Conservation (phyloP, 2,113 vertebrate species). For the Aix galericulata region DNA sequence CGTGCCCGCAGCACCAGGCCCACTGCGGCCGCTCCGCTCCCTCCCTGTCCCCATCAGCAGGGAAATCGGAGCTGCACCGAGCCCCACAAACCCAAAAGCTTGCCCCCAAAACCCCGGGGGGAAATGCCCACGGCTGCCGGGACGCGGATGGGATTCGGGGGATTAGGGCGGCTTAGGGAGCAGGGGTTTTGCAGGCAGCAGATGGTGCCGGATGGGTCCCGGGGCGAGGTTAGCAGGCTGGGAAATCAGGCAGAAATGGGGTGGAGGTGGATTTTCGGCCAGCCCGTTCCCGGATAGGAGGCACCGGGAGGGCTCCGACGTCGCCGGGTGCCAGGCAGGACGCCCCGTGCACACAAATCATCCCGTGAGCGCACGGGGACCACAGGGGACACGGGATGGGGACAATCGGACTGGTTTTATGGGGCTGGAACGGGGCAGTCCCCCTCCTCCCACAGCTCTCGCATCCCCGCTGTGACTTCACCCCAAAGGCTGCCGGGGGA, state of each 20-base stretch:
- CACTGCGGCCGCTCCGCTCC: neutral
- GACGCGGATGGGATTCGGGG: slow-evolving; percentile 50
- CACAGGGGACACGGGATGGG: accelerated
- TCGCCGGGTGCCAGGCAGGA: neutral
- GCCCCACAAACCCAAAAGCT: neutral
- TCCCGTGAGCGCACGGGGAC: neutral
- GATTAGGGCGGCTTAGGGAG: slow-evolving; percentile 62
- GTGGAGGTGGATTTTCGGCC: neutral
- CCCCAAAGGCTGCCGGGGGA: neutral
- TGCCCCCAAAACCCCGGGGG: neutral
- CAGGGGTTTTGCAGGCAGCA: slow-evolving; percentile 50
- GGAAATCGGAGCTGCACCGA: neutral
- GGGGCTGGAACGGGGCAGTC: neutral
- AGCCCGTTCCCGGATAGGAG: neutral
- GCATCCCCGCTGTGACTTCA: neutral
- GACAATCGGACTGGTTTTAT: accelerated
- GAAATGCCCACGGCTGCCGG: neutral
- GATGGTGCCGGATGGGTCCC: slow-evolving; percentile 63
- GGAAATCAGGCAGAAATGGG: neutral
- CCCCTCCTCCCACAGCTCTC: too few relatives aligned
- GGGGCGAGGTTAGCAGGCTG: slow-evolving; percentile 38
- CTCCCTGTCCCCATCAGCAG: neutral
- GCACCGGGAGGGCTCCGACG: neutral
- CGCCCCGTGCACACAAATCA: accelerated
- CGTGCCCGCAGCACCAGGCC: neutral